Evolutionary conservation across 2,797 vertebrate genomes (phyloP).

Genomic region (Kryptopterus vitreolus): DNA sequence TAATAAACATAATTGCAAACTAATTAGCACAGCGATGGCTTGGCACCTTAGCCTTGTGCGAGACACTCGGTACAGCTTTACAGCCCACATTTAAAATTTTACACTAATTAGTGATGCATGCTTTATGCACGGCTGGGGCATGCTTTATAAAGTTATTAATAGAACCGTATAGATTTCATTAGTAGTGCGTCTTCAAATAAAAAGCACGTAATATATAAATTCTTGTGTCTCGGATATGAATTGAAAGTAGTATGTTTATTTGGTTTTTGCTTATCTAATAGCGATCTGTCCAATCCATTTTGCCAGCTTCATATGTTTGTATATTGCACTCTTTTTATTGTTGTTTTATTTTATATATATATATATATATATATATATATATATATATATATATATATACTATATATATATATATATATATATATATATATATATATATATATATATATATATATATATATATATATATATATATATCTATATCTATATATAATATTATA

Average conservation of each 20-base stretch:
- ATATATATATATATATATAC: no score
- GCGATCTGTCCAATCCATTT: no score
- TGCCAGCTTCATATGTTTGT: neutral
- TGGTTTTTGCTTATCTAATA: neutral
- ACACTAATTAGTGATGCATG: constrained; percentile 80
- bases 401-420: no score
- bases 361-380: no score
- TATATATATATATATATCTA: no score
- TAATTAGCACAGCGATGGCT: constrained; percentile 81
- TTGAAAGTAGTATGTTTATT: constrained; percentile 48
- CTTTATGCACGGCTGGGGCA: constrained; percentile 75
- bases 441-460: no score
- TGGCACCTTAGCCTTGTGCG: constrained; percentile 76
- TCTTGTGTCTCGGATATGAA: constrained; percentile 59
- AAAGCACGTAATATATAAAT: constrained; percentile 56
- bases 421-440: no score
- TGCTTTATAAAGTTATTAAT: constrained; percentile 81
- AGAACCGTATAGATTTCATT: constrained; percentile 78
- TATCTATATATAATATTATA: no score
- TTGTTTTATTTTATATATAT: no score
- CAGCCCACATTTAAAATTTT: constrained; percentile 81
- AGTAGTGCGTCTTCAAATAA: constrained; percentile 78
- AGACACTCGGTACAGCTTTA: constrained; percentile 78
- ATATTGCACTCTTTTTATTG: no score
- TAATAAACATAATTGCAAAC: constrained; percentile 84